A percentile compares a stretch with the other conserved stretches of the same genome.
These are phyloP conservation scores for Elaphurus davidianus DNA, from an alignment of 2,113 vertebrate species.

Conservation along the genomic window DNA sequence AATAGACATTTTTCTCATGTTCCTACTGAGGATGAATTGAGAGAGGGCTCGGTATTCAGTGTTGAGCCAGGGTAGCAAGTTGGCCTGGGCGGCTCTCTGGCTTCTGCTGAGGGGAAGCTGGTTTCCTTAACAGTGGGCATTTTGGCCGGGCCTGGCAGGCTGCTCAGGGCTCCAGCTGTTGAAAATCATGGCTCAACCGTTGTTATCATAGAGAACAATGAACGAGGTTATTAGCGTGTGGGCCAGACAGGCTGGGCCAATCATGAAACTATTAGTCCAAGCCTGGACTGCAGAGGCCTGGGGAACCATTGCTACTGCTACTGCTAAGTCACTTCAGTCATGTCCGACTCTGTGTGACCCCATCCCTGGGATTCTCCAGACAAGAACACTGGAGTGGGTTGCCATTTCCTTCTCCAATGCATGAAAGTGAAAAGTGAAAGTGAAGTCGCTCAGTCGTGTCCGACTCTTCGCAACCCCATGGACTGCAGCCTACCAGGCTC, in stretches of 20 bases:
- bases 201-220: constrained; percentile 50
- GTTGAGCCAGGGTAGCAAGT: background rate
- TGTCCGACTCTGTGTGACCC: too few relatives aligned
- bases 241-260: background rate
- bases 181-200: constrained; percentile 27
- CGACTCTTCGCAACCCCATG: too few relatives aligned
- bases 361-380: too few relatives aligned
- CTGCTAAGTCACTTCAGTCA: too few relatives aligned
- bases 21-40: constrained; percentile 12
- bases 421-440: too few relatives aligned
- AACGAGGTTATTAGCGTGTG: constrained; percentile 41
- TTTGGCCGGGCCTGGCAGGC: background rate
- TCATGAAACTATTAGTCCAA: background rate
- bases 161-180: constrained; percentile 19
- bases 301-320: background rate
- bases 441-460: too few relatives aligned
- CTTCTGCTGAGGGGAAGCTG: constrained; percentile 42
- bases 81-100: background rate
- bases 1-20: constrained; percentile 1
- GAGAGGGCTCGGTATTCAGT: constrained; percentile 3
- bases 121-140: background rate
- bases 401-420: too few relatives aligned
- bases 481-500: too few relatives aligned
- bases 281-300: background rate
- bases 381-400: too few relatives aligned